Base-by-base conservation (phyloP, 2,113 vertebrate genomes). In the Lathamus discolor region DNA sequence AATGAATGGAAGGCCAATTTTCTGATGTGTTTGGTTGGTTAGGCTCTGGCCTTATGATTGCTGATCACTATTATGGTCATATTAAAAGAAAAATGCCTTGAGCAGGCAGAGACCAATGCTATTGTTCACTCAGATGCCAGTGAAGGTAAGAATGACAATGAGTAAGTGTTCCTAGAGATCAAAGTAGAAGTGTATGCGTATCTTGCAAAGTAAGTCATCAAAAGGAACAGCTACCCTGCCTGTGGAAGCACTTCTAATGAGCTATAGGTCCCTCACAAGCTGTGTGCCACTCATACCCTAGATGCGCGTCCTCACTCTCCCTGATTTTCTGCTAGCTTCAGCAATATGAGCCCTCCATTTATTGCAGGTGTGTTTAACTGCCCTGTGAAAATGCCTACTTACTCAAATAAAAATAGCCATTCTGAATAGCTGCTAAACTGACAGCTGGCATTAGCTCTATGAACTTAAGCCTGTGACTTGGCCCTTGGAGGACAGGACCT, bases 181-280 rank as follows among this genome's bases (percentile, higher is more conserved):
- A 86, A 94, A 96, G 92, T 44, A 41, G n/a, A 78, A 49, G 13
- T 37, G 20, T 35, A 4, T 76, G 57, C 35, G 2, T 85, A 72
- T 93, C 74, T 94, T 61, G 37, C 66, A 87, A 90, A 62, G 66
- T 68, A 43, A 90, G 52, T 78, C 95, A 82, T 95, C 77, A 70
- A 87, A 89, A 91, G 49, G 46, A 83, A 27, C 27, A 67, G 81
- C 66, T 78, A 2, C 46, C 24, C 44, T 75, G 55, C 61, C 68
- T 72, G 37, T 77, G 48, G 69, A 89, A 63, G 16, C 35, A 25
- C 12, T 81, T 78, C 7, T 54, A 64, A 72, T 39, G 41, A 94
- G 51, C 49, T 37, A 17, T 11, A 1, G 44, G 24, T 73, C 37
- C 31, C 24, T 88, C 29, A 25, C 49, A 73, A n/a, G 3, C 63